These are phyloP conservation scores for Phortica variegata DNA, from an alignment of 1,140 invertebrate species.

Conservation along the genomic window DNA sequence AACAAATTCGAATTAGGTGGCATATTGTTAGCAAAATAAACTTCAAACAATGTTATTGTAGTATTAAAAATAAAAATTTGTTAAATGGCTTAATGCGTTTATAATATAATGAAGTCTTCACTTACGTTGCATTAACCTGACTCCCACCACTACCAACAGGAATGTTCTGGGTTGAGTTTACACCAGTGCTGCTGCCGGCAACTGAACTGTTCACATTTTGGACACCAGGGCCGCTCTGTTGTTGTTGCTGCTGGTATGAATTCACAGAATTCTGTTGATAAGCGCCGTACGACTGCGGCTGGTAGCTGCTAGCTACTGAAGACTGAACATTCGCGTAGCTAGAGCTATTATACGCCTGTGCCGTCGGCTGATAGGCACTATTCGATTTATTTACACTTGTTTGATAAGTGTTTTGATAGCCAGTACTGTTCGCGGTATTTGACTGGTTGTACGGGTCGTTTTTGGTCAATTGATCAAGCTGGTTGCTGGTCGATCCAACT, in stretches of 20 bases:
- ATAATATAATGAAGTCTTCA: neutral
- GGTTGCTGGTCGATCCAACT: constrained; percentile 21
- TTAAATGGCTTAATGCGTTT: too few species aligned
- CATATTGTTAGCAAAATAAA: constrained; percentile 2
- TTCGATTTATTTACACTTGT: constrained; percentile 35
- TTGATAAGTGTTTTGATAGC: constrained; percentile 51
- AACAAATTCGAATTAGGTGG: constrained; percentile 7
- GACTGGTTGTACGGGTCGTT: constrained; percentile 50
- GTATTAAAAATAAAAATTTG: too few species aligned
- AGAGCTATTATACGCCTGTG: constrained; percentile 40
- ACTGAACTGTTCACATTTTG: constrained; percentile 33
- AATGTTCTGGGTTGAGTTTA: constrained; percentile 51
- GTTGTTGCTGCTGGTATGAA: constrained; percentile 48
- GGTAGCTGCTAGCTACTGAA: constrained; percentile 50
- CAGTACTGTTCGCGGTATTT: constrained; percentile 18
- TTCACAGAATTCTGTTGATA: constrained; percentile 51
- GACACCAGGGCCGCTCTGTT: constrained; percentile 23
- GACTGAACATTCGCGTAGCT: constrained; percentile 51
- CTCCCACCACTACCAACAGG: constrained; percentile 48
- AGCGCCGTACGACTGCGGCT: constrained; percentile 47
- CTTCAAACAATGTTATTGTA: constrained; percentile 8
- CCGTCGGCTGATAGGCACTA: constrained; percentile 40
- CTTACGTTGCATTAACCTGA: constrained; percentile 49
- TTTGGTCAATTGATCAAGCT: constrained; percentile 51
- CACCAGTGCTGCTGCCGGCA: constrained; percentile 21